Base-by-base conservation (phyloP, 2,797 vertebrate species). In the Gallinago nigripennis region DNA sequence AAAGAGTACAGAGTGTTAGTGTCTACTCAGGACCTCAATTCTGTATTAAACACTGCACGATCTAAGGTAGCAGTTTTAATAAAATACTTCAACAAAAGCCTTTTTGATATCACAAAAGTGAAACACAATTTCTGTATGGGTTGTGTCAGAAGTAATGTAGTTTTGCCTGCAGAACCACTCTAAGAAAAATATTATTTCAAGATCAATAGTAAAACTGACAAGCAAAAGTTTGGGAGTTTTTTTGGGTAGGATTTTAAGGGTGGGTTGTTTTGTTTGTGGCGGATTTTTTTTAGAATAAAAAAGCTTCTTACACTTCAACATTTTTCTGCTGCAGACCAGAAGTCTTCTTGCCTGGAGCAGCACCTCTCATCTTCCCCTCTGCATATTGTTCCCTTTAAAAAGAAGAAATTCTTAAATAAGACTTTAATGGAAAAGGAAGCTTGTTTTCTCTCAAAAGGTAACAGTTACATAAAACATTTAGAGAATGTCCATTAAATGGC, bases 331-430 rank as follows among this genome's bases (percentile, higher is more conserved):
- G 99, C 98, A 99, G 98, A 96, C 99, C 98, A 97, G 99, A 98
- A 87, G 99, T 98, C 98, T 99, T 99, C 98, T 99, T 99, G 95
- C 98, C 99, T 43, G 99, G 99, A 98, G 99, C 98, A 97, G 99
- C 98, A 94, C 99, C 99, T 98, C 99, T 99, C 99, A 99, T 99
- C 98, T 99, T 99, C 97, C 99, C 99, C 98, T 99, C 99, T 98
- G 99, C 99, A 99, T 99, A 99, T 54, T 99, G 99, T 96, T 99
- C 99, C 98, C 99, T 99, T 97, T 4, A 88, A 95, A 96, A 89
- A 91, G 50, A 94, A 63, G 6, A 79, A 24, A 46, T 35, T 33
- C 7, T 8, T 12, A 39, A 57, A 23, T n/a, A 30, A 61, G 16
- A 18, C 58, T 77, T 7, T 19, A 70, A 78, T 35, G 20, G 39